Percentiles rank a stretch among this genome's conserved stretches.
phyloP scores from a whole-genome alignment of 2,888 invertebrate species.

The Amphipyra berbera region DNA sequence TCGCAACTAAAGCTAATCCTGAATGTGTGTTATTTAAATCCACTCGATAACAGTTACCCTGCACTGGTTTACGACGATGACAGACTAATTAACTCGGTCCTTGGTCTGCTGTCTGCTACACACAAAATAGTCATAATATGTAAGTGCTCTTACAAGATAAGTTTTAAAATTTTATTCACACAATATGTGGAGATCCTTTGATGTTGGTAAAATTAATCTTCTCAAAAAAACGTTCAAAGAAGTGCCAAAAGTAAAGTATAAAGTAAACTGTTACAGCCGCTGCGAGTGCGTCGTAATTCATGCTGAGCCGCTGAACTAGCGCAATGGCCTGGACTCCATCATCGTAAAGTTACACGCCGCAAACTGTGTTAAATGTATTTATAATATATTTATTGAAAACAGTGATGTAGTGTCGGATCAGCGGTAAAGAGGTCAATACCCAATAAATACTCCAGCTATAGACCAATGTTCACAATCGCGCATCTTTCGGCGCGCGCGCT shows the following conservation, averaged over 20 bases:
- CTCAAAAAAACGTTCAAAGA: conserved; percentile 44
- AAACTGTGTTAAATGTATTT: conserved; percentile 41
- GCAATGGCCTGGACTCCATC: conserved; percentile 10
- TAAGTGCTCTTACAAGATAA: not conserved
- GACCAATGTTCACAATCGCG: conserved; percentile 39
- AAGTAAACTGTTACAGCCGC: conserved; percentile 30
- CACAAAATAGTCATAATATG: not conserved
- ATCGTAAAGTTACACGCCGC: not conserved
- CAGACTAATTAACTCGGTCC: not conserved
- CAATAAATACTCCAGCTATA: conserved; percentile 49
- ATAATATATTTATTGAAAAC: conserved; percentile 39
- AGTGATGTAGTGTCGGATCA: conserved; percentile 53
- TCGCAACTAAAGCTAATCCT: not conserved
- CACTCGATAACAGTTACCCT: too few relatives aligned
- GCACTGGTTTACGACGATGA: not conserved
- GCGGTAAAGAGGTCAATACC: conserved; percentile 66
- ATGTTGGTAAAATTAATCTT: conserved; percentile 30
- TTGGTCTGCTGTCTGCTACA: conserved; percentile 9
- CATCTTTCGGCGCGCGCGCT: conserved; percentile 55
- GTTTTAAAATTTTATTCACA: not conserved
- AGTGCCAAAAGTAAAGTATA: conserved; percentile 12
- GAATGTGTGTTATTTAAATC: too few relatives aligned
- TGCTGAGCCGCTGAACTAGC: conserved; percentile 2
- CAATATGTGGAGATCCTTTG: conserved; percentile 27
- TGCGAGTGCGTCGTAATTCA: conserved; percentile 32